Base-by-base conservation (phyloP, 2,797 vertebrate species). In the Cephalopachus bancanus region DNA sequence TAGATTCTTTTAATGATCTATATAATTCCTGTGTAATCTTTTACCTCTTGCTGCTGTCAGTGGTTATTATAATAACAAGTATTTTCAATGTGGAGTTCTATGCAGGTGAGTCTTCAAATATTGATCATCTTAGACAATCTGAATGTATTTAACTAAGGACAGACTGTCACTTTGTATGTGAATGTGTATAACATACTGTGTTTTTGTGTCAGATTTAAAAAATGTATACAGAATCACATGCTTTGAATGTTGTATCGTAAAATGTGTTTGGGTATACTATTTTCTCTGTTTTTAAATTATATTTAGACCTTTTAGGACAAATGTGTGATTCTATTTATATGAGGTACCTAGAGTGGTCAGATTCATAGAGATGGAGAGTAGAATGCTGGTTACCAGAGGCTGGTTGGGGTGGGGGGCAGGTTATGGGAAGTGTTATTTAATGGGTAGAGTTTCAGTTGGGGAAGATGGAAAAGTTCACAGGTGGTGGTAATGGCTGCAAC, bases 11-110 rank as follows among this genome's bases (percentile, higher is more conserved):
- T 71, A 98, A 94, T 79, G 97, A 99, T 51, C 86, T 99, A 26
- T 98, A 98, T 19, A 99, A 99, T 85, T 98, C 99, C 16, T 99
- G 98, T 22, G 98, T 98, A 74, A 95, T 99, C 95, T 99, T 99
- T 92, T 99, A 99, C 49, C 96, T 99, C 57, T 98, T 99, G 64
- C 97, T 99, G n/a, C 98, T 99, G 84, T 99, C 99, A 95, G 97
- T 98, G 80, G 99, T 99, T 53, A 97, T 99, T 91, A 95, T 99
- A 75, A 96, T 99, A 95, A 99, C 99, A 94, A 99, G 99, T 20
- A 97, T 99, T 97, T 99, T 99, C 98, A 99, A 99, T 65, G 98
- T 98, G 80, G 99, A 99, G 94, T 99, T 99, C 98, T 99, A 99
- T 96, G 98, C 99, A 98, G 99, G 99, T 99, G 89, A 96, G 99